Conservation (phyloP, 2,888 invertebrate species). For the Lucinisca nassula region DNA sequence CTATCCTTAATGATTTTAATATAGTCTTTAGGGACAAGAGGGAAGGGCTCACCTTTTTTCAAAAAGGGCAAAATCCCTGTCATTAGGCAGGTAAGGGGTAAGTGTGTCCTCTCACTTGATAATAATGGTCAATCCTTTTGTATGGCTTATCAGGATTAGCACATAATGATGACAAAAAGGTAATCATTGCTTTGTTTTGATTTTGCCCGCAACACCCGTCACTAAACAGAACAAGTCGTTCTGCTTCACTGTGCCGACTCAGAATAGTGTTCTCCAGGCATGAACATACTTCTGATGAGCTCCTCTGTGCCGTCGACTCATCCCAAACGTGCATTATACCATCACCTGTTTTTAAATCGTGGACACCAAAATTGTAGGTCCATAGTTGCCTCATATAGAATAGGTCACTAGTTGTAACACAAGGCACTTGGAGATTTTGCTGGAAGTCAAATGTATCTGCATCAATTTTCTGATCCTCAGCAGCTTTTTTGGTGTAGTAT, state of each 20-base stretch:
- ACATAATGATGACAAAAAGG: neutral
- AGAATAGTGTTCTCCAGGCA: constrained; percentile 31
- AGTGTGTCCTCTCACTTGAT: neutral
- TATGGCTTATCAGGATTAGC: neutral
- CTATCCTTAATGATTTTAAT: neutral
- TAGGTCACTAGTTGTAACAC: constrained; percentile 33
- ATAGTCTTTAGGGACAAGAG: too few relatives aligned
- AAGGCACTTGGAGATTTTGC: constrained; percentile 38
- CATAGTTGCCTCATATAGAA: constrained; percentile 41
- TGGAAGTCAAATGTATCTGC: constrained; percentile 46
- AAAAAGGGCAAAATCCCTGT: neutral
- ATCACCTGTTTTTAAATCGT: constrained; percentile 36
- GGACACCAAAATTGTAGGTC: constrained; percentile 49
- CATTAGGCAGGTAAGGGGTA: too few relatives aligned
- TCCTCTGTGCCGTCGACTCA: constrained; percentile 29
- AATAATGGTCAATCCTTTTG: neutral
- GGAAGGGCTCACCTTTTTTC: too few relatives aligned
- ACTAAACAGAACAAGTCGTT: neutral
- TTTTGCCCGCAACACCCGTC: constrained; percentile 1
- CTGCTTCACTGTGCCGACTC: neutral
- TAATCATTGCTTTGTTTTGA: constrained; percentile 13
- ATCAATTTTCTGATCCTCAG: constrained; percentile 11
- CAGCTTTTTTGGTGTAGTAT: neutral
- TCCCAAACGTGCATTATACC: constrained; percentile 42
- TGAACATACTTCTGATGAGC: constrained; percentile 42